A percentile compares a stretch with the other conserved stretches of the same genome.
These are phyloP conservation scores for Chlorodrepanis virens DNA, from an alignment of 2,113 vertebrate species.

Conservation along the genomic window DNA sequence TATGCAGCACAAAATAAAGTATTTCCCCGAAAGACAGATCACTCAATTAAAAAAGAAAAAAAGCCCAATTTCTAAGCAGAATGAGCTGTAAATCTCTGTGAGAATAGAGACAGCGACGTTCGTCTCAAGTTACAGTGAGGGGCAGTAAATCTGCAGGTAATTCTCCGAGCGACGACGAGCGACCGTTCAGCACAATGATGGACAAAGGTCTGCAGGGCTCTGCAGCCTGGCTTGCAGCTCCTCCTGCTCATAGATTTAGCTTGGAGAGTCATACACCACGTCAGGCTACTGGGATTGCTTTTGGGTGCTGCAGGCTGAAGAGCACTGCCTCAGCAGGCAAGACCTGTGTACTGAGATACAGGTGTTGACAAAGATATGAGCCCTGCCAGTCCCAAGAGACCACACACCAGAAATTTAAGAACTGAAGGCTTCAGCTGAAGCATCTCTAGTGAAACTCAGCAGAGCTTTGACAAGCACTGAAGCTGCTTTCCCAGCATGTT, in stretches of 20 bases:
- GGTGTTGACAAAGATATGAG: background rate
- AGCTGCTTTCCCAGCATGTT: background rate
- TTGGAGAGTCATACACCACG: background rate
- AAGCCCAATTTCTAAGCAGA: background rate
- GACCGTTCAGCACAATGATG: accelerated
- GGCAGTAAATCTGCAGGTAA: slow-evolving; percentile 39
- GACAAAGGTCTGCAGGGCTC: slow-evolving; percentile 20
- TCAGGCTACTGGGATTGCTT: background rate
- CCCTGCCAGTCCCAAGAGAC: background rate
- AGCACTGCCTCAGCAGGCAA: background rate
- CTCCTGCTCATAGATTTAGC: background rate
- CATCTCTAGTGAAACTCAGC: background rate
- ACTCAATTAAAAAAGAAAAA: slow-evolving; percentile 33
- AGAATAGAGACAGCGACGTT: background rate
- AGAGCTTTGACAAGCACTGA: background rate
- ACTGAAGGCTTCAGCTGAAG: background rate
- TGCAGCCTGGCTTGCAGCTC: background rate
- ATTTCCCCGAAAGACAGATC: slow-evolving; percentile 45
- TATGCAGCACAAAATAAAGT: slow-evolving; percentile 10
- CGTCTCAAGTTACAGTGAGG: background rate
- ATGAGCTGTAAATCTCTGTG: slow-evolving; percentile 31
- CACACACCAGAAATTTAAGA: background rate
- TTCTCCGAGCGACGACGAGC: accelerated
- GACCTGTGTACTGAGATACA: background rate
- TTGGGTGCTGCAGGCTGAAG: background rate